phyloP scores from a whole-genome alignment of 2,113 vertebrate species.

The Urocynchramus pylzowi region DNA sequence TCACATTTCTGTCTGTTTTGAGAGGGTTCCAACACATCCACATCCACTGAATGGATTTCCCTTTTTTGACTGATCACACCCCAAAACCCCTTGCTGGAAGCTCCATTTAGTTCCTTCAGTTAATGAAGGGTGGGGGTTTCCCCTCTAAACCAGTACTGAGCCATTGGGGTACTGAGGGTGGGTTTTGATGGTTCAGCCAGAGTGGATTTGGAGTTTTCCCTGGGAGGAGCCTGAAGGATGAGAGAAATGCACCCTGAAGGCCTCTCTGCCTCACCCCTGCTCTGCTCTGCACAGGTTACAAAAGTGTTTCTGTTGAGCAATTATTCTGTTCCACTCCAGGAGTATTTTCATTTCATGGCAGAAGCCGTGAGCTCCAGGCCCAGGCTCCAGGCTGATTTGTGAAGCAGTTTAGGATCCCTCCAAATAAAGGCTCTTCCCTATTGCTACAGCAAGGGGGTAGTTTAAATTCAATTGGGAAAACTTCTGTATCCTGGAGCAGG shows the following conservation, averaged over 20 bases:
- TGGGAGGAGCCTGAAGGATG: not conserved
- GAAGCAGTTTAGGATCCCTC: not conserved
- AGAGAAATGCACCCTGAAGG: not conserved
- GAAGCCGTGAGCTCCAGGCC: not conserved
- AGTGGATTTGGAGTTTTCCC: not conserved
- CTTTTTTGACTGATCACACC: not conserved
- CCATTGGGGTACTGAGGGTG: accelerated
- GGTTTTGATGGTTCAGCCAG: not conserved
- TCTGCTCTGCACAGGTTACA: not conserved
- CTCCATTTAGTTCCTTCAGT: not conserved
- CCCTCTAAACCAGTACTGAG: not conserved
- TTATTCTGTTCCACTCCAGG: not conserved
- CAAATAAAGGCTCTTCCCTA: not conserved
- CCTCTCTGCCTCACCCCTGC: not conserved
- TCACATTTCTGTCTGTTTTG: not conserved
- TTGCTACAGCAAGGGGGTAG: not conserved
- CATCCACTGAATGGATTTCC: not conserved
- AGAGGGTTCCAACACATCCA: not conserved
- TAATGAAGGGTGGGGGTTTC: not conserved
- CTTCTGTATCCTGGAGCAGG: not conserved
- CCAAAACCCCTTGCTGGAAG: not conserved
- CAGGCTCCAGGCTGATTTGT: not conserved
- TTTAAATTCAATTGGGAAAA: not conserved
- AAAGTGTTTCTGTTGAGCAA: not conserved
- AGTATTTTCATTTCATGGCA: not conserved